A percentile compares a stretch with the other conserved stretches of the same genome.
These are phyloP conservation scores for Coturnix japonica DNA, from an alignment of 2,113 vertebrate genomes.

Conservation along the genomic window DNA sequence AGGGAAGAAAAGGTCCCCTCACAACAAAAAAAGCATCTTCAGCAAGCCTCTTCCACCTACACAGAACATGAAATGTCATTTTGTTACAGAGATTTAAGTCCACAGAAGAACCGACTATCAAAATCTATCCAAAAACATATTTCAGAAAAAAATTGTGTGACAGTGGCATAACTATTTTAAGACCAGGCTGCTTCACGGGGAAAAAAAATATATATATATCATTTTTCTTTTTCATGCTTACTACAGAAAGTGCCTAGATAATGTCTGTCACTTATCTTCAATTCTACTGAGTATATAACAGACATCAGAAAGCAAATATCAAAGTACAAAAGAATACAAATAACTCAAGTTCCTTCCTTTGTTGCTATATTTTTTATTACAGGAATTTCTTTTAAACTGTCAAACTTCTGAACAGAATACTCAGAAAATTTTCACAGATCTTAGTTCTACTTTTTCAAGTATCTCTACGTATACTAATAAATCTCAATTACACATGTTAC, in stretches of 20 bases:
- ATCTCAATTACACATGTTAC: background rate
- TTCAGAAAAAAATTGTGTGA: background rate
- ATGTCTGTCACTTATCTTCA: background rate
- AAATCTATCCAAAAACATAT: background rate
- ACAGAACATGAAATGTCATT: background rate
- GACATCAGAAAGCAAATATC: background rate
- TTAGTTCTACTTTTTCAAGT: background rate
- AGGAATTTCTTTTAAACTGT: background rate
- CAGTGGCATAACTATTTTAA: background rate
- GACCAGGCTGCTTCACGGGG: background rate
- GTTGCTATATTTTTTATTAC: background rate
- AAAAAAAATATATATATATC: background rate
- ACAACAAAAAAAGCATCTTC: background rate
- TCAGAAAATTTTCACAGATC: background rate
- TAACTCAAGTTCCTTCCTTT: background rate
- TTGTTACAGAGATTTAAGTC: background rate
- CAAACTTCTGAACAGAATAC: background rate
- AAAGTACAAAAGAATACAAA: background rate
- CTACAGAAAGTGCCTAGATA: background rate
- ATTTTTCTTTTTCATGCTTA: background rate
- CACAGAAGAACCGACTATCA: background rate
- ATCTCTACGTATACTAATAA: background rate
- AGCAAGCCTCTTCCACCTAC: background rate
- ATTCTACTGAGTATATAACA: background rate
- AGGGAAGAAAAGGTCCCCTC: background rate